Percentiles rank a stretch among this genome's conserved stretches.
Evolutionary conservation across 2,888 invertebrate genomes (phyloP).

Genomic region (Phaonia tiefii): DNA sequence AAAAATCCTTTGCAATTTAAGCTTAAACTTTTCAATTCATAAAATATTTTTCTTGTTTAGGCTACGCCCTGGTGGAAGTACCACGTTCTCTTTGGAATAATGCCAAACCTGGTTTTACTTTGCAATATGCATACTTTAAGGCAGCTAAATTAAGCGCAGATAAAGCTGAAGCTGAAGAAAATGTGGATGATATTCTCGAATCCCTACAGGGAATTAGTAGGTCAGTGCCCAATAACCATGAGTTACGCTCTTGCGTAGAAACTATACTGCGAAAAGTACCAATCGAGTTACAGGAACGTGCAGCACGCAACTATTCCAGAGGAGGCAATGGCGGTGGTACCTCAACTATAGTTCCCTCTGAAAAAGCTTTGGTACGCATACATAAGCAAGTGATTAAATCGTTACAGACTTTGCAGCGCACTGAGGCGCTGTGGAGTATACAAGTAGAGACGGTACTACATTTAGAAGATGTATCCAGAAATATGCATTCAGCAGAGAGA

Average conservation of each 20-base stretch:
- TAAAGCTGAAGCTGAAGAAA: slow-evolving; percentile 98
- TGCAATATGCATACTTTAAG: slow-evolving; percentile 95
- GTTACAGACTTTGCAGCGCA: slow-evolving; percentile 94
- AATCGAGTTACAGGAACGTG: slow-evolving; percentile 87
- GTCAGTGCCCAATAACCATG: slow-evolving; percentile 88
- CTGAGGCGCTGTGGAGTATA: slow-evolving; percentile 96
- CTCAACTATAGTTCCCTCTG: slow-evolving; percentile 86
- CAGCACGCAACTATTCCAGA: slow-evolving; percentile 83
- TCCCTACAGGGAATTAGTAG: slow-evolving; percentile 91
- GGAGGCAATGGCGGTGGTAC: slow-evolving; percentile 82
- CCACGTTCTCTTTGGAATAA: slow-evolving; percentile 95
- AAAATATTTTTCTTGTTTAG: slow-evolving; percentile 72
- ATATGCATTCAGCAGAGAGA: slow-evolving; percentile 83
- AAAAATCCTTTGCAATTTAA: too few relatives aligned
- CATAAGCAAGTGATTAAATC: slow-evolving; percentile 96
- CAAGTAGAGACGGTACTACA: slow-evolving; percentile 90
- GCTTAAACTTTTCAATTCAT: too few relatives aligned
- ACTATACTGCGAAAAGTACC: slow-evolving; percentile 95
- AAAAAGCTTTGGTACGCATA: slow-evolving; percentile 92
- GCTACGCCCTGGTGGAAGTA: slow-evolving; percentile 97
- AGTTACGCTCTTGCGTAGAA: slow-evolving; percentile 90
- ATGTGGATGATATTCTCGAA: slow-evolving; percentile 96
- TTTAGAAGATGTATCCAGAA: slow-evolving; percentile 93
- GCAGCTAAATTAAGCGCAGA: slow-evolving; percentile 96
- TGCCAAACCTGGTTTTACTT: slow-evolving; percentile 90